Percentiles rank a stretch among this genome's conserved stretches.
phyloP scores from a whole-genome alignment of 2,113 vertebrate genomes.

The Platysteira castanea region DNA sequence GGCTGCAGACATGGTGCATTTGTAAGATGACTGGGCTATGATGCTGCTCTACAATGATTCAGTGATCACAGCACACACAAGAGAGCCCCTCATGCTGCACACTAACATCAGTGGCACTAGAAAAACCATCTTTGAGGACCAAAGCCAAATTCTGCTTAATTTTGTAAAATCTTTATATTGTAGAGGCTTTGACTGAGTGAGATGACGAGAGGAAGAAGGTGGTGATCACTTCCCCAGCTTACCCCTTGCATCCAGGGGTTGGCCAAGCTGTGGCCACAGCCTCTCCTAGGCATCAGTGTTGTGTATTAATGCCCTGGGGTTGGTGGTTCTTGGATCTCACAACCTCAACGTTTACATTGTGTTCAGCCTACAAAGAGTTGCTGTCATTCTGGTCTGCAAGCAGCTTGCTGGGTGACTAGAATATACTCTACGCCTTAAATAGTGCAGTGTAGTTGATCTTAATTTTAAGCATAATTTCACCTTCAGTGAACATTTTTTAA shows the following conservation, averaged over 20 bases:
- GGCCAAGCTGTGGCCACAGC: background rate
- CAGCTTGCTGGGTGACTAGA: background rate
- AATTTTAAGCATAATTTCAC: background rate
- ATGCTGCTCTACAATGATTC: background rate
- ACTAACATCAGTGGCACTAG: background rate
- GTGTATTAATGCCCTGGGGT: background rate
- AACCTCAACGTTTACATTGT: rapidly evolving
- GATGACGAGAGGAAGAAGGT: background rate
- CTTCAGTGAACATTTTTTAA: background rate
- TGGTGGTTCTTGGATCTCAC: background rate
- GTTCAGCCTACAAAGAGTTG: rapidly evolving
- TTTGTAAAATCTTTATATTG: background rate
- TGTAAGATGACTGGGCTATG: background rate
- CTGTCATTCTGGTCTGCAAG: background rate
- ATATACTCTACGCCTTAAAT: background rate
- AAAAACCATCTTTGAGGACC: background rate
- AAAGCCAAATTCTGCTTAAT: background rate
- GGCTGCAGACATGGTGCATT: background rate
- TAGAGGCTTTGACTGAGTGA: background rate
- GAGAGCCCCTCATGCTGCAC: background rate
- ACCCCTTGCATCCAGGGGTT: background rate
- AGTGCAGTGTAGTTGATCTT: background rate
- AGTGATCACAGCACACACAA: background rate
- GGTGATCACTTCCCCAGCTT: background rate
- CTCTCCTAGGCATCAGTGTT: rapidly evolving